Percentiles rank a stretch among this genome's conserved stretches.
phyloP scores from a whole-genome alignment of 2,888 invertebrate genomes.

The Trissoscelio sp. region DNA sequence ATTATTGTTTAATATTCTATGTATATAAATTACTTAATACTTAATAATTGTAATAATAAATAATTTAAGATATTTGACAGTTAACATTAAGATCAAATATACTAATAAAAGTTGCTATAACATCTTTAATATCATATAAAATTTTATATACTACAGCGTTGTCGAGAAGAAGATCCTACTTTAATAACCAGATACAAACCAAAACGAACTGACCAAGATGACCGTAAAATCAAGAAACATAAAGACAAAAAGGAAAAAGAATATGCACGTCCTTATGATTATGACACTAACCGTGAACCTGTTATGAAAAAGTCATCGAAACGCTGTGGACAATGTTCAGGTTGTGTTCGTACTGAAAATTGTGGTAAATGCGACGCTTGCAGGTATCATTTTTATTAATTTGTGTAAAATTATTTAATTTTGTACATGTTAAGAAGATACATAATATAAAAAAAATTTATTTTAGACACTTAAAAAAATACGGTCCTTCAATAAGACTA shows the following conservation, averaged over 20 bases:
- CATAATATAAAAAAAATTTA: too few species aligned
- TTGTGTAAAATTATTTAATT: too few species aligned
- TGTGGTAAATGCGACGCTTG: slow-evolving; percentile 89
- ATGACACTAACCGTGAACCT: slow-evolving; percentile 78
- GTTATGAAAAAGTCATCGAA: slow-evolving; percentile 81
- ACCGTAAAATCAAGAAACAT: slow-evolving; percentile 78
- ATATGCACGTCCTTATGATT: slow-evolving; percentile 78
- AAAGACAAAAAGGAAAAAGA: slow-evolving; percentile 80
- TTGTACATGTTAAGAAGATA: too few species aligned
- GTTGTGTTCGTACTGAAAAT: slow-evolving; percentile 88
- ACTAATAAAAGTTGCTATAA: too few species aligned
- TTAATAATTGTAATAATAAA: too few species aligned
- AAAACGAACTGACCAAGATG: slow-evolving; percentile 78
- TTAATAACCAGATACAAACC: slow-evolving; percentile 84
- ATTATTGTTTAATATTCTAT: too few species aligned
- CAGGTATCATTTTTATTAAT: slow-evolving; percentile 79
- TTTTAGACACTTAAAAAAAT: slow-evolving; percentile 84
- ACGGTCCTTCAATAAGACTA: slow-evolving; percentile 84
- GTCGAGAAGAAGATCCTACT: slow-evolving; percentile 92
- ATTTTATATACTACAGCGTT: slow-evolving; percentile 83
- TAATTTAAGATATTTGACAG: too few species aligned
- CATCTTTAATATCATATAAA: too few species aligned
- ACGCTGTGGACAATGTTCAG: slow-evolving; percentile 90
- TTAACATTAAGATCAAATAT: too few species aligned
- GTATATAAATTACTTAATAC: too few species aligned